These are phyloP conservation scores for Halesus radiatus DNA, from an alignment of 1,140 invertebrate species.

Conservation along the genomic window DNA sequence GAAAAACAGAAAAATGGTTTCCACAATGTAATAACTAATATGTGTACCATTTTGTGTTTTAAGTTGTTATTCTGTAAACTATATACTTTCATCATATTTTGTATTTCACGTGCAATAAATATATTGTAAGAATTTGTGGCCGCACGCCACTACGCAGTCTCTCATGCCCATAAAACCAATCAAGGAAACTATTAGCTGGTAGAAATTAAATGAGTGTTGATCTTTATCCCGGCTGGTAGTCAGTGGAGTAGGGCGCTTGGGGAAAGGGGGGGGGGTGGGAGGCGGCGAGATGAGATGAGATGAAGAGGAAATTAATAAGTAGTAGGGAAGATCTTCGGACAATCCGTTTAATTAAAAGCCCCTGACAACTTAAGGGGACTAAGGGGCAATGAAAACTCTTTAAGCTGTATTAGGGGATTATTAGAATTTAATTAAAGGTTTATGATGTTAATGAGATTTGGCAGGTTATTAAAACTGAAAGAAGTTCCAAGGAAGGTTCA, in stretches of 20 bases:
- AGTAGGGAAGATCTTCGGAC: constrained; percentile 9
- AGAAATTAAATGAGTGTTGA: constrained; percentile 39
- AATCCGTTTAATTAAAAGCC: constrained; percentile 29
- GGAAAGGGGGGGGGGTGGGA: too few species aligned
- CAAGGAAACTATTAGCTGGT: constrained; percentile 35
- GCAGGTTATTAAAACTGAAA: too few species aligned
- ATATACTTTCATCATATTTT: too few species aligned
- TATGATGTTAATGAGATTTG: too few species aligned
- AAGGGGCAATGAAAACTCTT: not conserved
- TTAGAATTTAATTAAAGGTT: too few species aligned
- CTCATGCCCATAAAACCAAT: constrained; percentile 37
- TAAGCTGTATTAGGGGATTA: constrained; percentile 3
- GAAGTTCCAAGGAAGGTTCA: too few species aligned
- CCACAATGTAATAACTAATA: too few species aligned
- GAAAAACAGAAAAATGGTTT: too few species aligned
- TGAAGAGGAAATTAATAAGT: constrained; percentile 27
- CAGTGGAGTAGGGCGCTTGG: not conserved
- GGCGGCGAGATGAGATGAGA: not conserved
- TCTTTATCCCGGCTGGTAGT: constrained; percentile 21
- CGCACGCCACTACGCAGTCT: constrained; percentile 11
- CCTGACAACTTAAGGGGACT: constrained; percentile 11
- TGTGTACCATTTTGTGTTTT: too few species aligned
- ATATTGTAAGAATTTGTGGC: too few species aligned
- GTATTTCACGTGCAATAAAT: too few species aligned
- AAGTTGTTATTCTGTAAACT: too few species aligned